Evolutionary conservation across 2,888 invertebrate species (phyloP).

Genomic region (Eupithecia subfuscata): DNA sequence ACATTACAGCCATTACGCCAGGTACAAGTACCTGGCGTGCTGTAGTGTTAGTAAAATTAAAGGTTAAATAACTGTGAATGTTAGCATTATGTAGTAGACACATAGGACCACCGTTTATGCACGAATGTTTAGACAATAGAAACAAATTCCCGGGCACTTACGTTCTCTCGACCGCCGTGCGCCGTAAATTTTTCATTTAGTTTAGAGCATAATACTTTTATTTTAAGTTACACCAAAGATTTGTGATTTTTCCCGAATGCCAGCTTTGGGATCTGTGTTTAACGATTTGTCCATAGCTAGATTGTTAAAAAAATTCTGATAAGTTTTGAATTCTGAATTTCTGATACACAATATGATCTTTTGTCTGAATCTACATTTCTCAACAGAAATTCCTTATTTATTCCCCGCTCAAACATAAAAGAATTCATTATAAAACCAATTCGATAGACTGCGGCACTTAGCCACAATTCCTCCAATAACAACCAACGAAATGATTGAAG

Average conservation of each 20-base stretch:
- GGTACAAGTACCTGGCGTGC: too few relatives aligned
- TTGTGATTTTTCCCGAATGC: too few relatives aligned
- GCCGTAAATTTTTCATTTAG: too few relatives aligned
- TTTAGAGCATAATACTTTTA: too few relatives aligned
- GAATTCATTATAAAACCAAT: conserved; percentile 79
- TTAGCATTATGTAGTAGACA: background rate
- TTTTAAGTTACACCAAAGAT: too few relatives aligned
- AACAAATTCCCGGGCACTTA: too few relatives aligned
- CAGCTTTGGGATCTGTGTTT: background rate
- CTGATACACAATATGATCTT: background rate
- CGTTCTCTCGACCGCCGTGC: too few relatives aligned
- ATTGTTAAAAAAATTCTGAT: background rate
- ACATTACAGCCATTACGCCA: too few relatives aligned
- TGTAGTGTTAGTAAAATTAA: too few relatives aligned
- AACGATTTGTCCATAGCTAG: background rate
- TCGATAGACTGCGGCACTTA: conserved; percentile 68
- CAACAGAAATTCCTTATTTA: conserved; percentile 62
- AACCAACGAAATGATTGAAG: conserved; percentile 77
- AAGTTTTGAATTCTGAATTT: background rate
- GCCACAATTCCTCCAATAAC: conserved; percentile 78
- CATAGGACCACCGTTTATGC: too few relatives aligned
- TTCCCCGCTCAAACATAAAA: conserved; percentile 66
- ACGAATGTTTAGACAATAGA: too few relatives aligned
- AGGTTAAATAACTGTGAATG: too few relatives aligned
- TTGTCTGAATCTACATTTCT: conserved; percentile 33